Evolutionary conservation across 2,888 invertebrate genomes (phyloP), one percentile per base, ranked within the genome.

Genomic region (Xanthostigma xanthostigma): DNA sequence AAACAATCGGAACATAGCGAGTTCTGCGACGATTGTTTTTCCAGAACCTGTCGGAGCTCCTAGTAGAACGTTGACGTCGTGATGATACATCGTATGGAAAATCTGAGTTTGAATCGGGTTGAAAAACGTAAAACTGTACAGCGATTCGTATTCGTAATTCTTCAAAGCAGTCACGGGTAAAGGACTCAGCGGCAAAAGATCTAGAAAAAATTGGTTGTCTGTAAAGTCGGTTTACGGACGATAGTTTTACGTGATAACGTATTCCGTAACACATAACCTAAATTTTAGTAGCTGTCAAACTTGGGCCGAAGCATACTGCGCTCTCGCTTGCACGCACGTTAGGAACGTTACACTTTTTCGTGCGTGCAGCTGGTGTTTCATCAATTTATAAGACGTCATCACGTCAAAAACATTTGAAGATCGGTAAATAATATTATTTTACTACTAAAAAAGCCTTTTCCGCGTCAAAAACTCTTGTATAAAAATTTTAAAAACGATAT

Each of bases 31-130:
- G 43, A 97, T 90, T 0, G 98, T 99, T 74, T 99, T 99, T 37
- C 98, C 98, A 0, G 95, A 95, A 9, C 88, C 88, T 0, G 95
- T 96, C 0, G 95, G 95, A 0, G 97, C 97, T 0, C 95, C 95
- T 6, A 98, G 71, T 27, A 99, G 69, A 8, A 94, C 87, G 63
- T 97, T 97, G 56, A 81, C 78, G 60, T 98, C 93, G 0, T 92
- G 93, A 62, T 97, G 88, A 67, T 94, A 98, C 8, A 98, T 71
- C 43, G 90, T 87, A 66, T 96, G 93, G 66, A 98, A 99, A 53
- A 98, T 85, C 71, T 98, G 96, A 0, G 95, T 95, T 69, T 97
- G 97, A 55, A 99, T 93, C 1, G 97, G 95, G 70, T 99, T 99
- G 71, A 98, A 98, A 65, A 95, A 94, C 0, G 82, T 79, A 66